A percentile compares a stretch with the other conserved stretches of the same genome.
phyloP scores from a whole-genome alignment of 2,888 invertebrate genomes.

The Apamea crenata region DNA sequence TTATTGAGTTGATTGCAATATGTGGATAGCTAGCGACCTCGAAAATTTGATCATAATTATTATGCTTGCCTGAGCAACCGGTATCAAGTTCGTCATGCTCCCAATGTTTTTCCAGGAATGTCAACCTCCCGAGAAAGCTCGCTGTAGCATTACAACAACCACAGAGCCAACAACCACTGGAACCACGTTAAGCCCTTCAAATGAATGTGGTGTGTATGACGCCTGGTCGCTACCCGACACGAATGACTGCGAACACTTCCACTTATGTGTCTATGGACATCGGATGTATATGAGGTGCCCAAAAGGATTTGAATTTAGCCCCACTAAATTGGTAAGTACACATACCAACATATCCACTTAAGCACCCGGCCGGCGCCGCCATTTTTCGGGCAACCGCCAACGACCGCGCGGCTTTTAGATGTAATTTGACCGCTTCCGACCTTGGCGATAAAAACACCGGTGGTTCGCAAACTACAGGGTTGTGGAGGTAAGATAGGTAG shows the following conservation, averaged over 20 bases:
- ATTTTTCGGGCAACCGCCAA: too few relatives aligned
- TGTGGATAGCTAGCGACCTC: too few relatives aligned
- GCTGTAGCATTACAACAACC: not conserved
- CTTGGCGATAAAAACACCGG: too few relatives aligned
- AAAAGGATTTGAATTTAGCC: not conserved
- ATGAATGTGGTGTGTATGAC: not conserved
- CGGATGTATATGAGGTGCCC: not conserved
- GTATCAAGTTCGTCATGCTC: too few relatives aligned
- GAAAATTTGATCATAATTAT: too few relatives aligned
- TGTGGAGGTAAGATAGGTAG: too few relatives aligned
- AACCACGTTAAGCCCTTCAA: not conserved
- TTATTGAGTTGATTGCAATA: too few relatives aligned
- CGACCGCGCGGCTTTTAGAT: too few relatives aligned
- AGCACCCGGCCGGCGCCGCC: too few relatives aligned
- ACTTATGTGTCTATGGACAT: conserved; percentile 24
- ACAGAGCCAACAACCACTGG: not conserved
- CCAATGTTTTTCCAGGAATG: conserved; percentile 18
- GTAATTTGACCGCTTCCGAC: too few relatives aligned
- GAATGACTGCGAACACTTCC: not conserved
- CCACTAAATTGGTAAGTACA: not conserved
- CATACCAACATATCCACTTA: not conserved
- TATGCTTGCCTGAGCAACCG: too few relatives aligned
- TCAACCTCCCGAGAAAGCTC: conserved; percentile 2
- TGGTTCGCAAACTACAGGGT: too few relatives aligned
- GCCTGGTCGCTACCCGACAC: conserved; percentile 29